These are phyloP conservation scores for Lamprotornis superbus DNA, from an alignment of 2,113 vertebrate genomes.

Conservation along the genomic window DNA sequence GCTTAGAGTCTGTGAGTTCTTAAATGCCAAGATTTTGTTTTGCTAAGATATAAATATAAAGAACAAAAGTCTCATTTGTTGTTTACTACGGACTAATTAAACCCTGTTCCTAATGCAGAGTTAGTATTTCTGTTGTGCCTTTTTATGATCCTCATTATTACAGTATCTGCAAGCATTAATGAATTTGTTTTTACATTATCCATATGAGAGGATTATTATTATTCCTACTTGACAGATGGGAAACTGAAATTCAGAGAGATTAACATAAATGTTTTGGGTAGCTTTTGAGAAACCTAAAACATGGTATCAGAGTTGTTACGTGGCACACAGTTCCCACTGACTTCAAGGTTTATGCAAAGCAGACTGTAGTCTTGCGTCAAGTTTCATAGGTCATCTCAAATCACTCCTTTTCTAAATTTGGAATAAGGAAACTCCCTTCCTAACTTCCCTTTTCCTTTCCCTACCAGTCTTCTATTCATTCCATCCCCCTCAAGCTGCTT, in stretches of 20 bases:
- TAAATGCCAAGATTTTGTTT: background rate
- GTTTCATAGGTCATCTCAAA: conserved; percentile 19
- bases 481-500: background rate
- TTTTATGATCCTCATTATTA: background rate
- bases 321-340: background rate
- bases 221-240: conserved; percentile 52
- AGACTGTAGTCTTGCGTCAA: background rate
- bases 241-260: conserved; percentile 7
- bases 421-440: conserved; percentile 10
- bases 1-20: background rate
- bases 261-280: background rate
- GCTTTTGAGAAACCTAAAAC: background rate
- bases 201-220: conserved; percentile 43
- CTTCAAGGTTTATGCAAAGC: conserved; percentile 7
- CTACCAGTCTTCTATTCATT: background rate
- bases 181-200: conserved; percentile 51
- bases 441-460: background rate
- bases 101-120: background rate
- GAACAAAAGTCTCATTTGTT: background rate
- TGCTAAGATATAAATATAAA: background rate
- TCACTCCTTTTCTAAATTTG: conserved; percentile 27
- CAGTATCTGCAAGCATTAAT: conserved; percentile 1
- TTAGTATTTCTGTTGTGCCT: conserved; percentile 10
- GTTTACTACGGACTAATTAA: background rate
- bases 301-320: background rate